Evolutionary conservation across 2,888 invertebrate genomes (phyloP), one percentile per base, ranked within the genome.

Genomic region (Drosophila pseudotalamancana): DNA sequence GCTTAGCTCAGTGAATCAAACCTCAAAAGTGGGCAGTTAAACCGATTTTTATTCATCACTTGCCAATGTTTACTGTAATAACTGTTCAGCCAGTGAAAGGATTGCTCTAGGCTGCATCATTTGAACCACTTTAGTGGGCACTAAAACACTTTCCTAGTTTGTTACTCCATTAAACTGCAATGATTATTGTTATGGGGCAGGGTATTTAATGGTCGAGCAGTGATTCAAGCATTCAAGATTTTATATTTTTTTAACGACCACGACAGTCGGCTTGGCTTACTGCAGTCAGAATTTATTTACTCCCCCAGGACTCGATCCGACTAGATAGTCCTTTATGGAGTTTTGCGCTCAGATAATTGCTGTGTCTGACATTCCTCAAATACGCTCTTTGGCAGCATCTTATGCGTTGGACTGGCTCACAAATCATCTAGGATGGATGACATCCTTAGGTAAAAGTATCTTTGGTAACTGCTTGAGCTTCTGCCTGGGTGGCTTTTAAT

Each of bases 331-430:
- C 50, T 40, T 35, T 25, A 31, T 21, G 31, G 42, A 21, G 21
- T 53, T 34, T 27, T 39, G 19, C 40, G 12, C 37, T 40, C 42
- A 37, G 18, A 76, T 65, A 72, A 88, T 67, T 79, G 66, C 63
- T 79, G 87, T 46, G 59, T 57, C 87, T 86, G 77, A 61, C 68
- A 48, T 60, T 62, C 57, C 49, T 37, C 61, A 62, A 67, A 62
- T 42, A 63, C 50, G 64, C n/a, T 72, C 71, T 65, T 63, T 49
- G 60, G 45, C 18, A 31, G 27, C 57, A 16, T n/a, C n/a, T n/a
- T n/a, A n/a, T n/a, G n/a, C n/a, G n/a, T n/a, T n/a, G n/a, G n/a
- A n/a, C n/a, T n/a, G 1, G 23, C 35, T 50, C 37, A 35, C 29
- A 59, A 64, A 25, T 32, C 53, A 32, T 46, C 67, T 35, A 51